Conservation (phyloP, 2,888 invertebrate genomes). For the Eupithecia abbreviata region DNA sequence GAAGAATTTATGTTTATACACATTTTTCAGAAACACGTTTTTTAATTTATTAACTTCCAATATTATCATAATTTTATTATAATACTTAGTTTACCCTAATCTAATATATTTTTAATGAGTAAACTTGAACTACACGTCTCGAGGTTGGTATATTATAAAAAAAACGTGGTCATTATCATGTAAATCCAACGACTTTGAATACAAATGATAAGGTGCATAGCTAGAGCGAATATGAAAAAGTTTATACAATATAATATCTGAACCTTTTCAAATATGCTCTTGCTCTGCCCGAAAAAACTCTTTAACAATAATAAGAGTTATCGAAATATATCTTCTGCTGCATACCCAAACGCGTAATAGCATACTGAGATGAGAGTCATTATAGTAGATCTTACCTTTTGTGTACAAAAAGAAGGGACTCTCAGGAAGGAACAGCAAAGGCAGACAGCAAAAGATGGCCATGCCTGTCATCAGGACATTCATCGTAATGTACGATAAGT, state of each 20-base stretch:
- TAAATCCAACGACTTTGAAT: neutral
- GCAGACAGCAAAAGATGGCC: conserved; percentile 40
- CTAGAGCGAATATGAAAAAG: too few species aligned
- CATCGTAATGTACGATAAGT: conserved; percentile 49
- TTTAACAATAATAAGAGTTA: too few species aligned
- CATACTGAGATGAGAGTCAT: neutral
- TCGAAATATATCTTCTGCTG: neutral
- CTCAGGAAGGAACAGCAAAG: conserved; percentile 57
- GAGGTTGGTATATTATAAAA: neutral
- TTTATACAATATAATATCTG: too few species aligned
- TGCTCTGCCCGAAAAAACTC: too few species aligned
- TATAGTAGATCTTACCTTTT: conserved; percentile 50
- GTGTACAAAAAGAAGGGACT: conserved; percentile 58
- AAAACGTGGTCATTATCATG: neutral
- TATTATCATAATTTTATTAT: neutral
- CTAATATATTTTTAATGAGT: neutral
- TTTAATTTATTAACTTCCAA: neutral
- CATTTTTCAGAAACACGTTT: neutral
- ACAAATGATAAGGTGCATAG: too few species aligned
- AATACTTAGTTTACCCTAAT: neutral
- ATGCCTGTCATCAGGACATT: conserved; percentile 46
- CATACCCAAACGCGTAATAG: neutral
- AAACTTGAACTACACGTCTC: neutral
- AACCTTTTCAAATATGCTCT: too few species aligned
- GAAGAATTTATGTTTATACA: neutral